Evolutionary conservation across 2,888 invertebrate species (phyloP).

Genomic region (Listrodromus nycthemerus): DNA sequence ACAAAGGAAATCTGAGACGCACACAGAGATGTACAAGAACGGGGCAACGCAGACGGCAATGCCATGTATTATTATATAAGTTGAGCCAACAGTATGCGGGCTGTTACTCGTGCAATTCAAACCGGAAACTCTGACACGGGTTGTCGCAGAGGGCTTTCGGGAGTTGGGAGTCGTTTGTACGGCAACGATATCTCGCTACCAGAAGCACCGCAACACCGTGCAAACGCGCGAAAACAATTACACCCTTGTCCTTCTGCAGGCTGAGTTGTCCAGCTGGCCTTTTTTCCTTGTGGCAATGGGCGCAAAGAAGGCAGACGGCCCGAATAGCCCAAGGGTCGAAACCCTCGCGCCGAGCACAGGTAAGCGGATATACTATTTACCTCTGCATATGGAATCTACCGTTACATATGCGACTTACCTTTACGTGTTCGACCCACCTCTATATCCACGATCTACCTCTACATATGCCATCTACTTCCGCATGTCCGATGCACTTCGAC

Average conservation of each 20-base stretch:
- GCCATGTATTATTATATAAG: slow-evolving; percentile 21
- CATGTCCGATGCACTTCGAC: no score
- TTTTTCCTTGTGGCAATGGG: background rate
- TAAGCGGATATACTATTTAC: background rate
- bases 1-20: slow-evolving; percentile 49
- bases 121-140: slow-evolving; percentile 53
- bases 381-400: background rate
- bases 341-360: background rate
- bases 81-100: slow-evolving; percentile 19
- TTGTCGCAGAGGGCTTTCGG: slow-evolving; percentile 40
- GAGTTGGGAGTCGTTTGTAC: slow-evolving; percentile 36
- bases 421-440: no score
- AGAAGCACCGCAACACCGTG: slow-evolving; percentile 25
- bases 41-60: background rate
- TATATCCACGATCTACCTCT: no score
- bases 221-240: slow-evolving; percentile 48
- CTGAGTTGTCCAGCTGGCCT: slow-evolving; percentile 9
- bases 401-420: no score
- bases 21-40: slow-evolving; percentile 4
- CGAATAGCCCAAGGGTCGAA: slow-evolving; percentile 16
- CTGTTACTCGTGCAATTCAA: slow-evolving; percentile 47
- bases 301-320: background rate
- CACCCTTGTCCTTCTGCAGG: slow-evolving; percentile 15
- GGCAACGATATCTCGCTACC: slow-evolving; percentile 26
- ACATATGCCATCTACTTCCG: no score